phyloP scores from a whole-genome alignment of 2,797 vertebrate species.

The Microctenopoma steveboyesi region DNA sequence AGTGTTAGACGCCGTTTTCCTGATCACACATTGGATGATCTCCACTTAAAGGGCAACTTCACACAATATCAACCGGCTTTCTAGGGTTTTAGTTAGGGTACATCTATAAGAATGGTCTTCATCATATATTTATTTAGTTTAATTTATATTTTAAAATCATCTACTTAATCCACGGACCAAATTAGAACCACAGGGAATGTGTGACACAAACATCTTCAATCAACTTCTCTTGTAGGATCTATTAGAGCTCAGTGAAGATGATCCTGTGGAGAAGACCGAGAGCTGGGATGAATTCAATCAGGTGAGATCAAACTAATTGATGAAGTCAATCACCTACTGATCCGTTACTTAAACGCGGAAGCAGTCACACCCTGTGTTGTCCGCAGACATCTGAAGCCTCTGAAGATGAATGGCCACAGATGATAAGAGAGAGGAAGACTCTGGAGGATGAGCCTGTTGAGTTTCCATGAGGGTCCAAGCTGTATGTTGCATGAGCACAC shows the following conservation, averaged over 20 bases:
- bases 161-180: too few species aligned
- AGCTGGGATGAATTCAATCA: conserved; percentile 55
- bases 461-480: not conserved
- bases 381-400: conserved; percentile 60
- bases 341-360: not conserved
- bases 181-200: too few species aligned
- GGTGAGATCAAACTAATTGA: conserved; percentile 53
- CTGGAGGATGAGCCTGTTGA: conserved; percentile 39
- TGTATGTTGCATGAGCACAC: conserved; percentile 1
- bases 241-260: conserved; percentile 36
- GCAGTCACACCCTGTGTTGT: not conserved
- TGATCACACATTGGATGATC: not conserved
- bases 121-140: too few species aligned
- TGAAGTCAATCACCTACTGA: not conserved
- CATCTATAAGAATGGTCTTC: too few species aligned
- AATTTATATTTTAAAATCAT: too few species aligned
- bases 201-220: not conserved
- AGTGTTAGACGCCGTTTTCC: not conserved
- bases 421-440: conserved; percentile 18
- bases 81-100: too few species aligned
- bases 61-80: too few species aligned
- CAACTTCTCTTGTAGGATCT: conserved; percentile 44
- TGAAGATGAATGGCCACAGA: conserved; percentile 50
- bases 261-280: not conserved
- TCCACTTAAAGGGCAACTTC: not conserved